Conservation (phyloP, 1,140 invertebrate species). For the Aphis craccivora region DNA sequence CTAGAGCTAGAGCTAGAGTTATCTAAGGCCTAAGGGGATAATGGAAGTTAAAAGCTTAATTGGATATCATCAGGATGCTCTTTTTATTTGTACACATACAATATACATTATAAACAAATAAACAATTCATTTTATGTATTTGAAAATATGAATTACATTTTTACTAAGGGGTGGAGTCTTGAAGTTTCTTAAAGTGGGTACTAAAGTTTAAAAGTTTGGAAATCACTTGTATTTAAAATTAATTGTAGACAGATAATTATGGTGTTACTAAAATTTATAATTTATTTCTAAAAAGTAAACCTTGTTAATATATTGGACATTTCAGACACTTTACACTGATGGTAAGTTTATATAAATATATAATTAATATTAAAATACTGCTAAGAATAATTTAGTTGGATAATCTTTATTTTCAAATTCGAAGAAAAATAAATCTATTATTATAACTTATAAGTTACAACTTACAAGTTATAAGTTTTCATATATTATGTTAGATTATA, state of each 20-base stretch:
- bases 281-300: neutral
- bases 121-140: no score
- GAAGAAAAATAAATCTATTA: neutral
- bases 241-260: neutral
- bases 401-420: neutral
- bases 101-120: no score
- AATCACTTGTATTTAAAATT: neutral
- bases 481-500: neutral
- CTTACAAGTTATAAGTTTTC: neutral
- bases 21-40: no score
- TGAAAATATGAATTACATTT: no score
- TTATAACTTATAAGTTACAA: neutral
- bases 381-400: neutral
- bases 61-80: no score
- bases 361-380: neutral
- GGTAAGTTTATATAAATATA: neutral
- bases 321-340: neutral
- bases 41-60: no score
- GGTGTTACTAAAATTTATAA: neutral
- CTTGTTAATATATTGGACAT: neutral
- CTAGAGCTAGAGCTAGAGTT: no score
- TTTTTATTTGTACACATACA: no score
- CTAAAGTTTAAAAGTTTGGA: no score
- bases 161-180: no score
- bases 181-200: no score